Base-by-base conservation (phyloP, 2,113 vertebrate species). In the Lanius ludovicianus region DNA sequence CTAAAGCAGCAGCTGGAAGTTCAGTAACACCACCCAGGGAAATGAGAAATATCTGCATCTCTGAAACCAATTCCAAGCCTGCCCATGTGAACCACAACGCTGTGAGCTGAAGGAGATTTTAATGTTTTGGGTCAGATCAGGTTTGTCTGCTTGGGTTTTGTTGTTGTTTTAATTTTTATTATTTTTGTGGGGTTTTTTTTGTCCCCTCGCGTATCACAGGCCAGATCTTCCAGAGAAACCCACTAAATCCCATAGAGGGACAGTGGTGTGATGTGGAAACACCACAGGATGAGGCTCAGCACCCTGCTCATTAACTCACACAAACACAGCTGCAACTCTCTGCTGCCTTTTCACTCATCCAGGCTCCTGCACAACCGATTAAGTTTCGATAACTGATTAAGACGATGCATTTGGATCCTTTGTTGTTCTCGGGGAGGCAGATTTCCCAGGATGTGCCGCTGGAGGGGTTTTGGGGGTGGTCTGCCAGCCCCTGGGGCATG, bases 171-270 rank as follows among this genome's bases (percentile, higher is more conserved):
- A 5, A 7, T 68, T 60, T 37, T 23, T 41, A 5, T 23, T 56
- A 10, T 44, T 93, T 59, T n/a, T 24, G 9, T 11, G 25, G 25
- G 15, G 7, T 0, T 0, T 1, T 46, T 80, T 59, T 44, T 64
- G 27, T 56, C 10, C 15, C 23, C 47, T 11, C 13, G 25, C 15
- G 21, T 50, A 33, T 7, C 11, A 20, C 1, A 1, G 31, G 15
- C 12, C 75, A 76, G 49, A 22, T 56, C 9, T 80, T 46, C 35
- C 55, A 76, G 30, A 84, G 59, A 52, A 86, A 57, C 13, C 7
- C 20, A 4, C 13, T 25, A 0, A 24, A 37, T 9, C 17, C 39
- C 77, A 2, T 0, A 56, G 57, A 41, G 35, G 63, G 42, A 28
- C 63, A 25, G 20, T 1, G 57, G 10, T 13, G 46, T 68, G 70